Evolutionary conservation across 2,888 invertebrate species (phyloP).

Genomic region (Polymixis flavicincta): DNA sequence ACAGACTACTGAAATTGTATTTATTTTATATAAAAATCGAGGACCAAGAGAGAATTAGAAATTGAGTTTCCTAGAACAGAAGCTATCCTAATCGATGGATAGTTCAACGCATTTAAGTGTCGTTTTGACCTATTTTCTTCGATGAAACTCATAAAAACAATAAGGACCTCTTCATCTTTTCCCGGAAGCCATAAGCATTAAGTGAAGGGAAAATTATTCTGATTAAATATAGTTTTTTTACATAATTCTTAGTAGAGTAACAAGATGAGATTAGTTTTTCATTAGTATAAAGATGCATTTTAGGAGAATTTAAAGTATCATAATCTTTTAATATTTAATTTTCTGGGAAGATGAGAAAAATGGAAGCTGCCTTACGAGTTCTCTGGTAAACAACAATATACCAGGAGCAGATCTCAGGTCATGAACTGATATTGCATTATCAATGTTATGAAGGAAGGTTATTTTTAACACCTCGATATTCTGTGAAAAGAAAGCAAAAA

Average conservation of each 20-base stretch:
- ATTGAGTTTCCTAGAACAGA: neutral
- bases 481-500: neutral
- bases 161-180: slow-evolving; percentile 43
- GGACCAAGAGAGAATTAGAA: neutral
- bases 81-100: slow-evolving; percentile 38
- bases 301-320: neutral
- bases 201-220: slow-evolving; percentile 42
- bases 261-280: no score
- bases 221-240: slow-evolving; percentile 1
- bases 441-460: neutral
- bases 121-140: slow-evolving; percentile 47
- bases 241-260: neutral
- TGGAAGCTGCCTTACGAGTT: neutral
- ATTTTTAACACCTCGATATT: neutral
- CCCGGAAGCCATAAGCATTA: slow-evolving; percentile 31
- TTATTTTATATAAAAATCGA: slow-evolving; percentile 33
- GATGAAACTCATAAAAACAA: slow-evolving; percentile 52
- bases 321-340: neutral
- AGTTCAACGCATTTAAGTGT: slow-evolving; percentile 38
- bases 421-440: neutral
- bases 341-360: neutral
- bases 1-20: slow-evolving; percentile 12
- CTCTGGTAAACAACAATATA: neutral
- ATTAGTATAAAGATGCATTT: no score
- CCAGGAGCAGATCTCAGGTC: neutral